These are phyloP conservation scores for Stylophora pistillata DNA, from an alignment of 64 coral and sea anemone species.

Conservation along the genomic window DNA sequence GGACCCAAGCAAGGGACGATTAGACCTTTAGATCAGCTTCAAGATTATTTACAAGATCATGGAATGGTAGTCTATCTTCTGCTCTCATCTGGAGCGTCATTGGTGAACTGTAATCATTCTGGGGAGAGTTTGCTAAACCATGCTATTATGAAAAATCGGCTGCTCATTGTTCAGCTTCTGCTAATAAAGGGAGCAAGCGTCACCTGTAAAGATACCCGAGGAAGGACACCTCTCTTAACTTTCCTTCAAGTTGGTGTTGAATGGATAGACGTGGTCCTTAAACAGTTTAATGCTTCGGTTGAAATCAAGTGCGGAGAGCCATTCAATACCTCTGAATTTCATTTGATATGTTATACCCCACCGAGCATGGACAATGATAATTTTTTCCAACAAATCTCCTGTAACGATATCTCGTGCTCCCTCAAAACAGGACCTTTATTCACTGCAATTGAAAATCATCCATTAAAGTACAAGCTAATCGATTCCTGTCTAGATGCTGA, in stretches of 20 bases:
- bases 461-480: neutral
- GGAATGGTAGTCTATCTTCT: neutral
- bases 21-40: neutral
- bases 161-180: neutral
- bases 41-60: neutral
- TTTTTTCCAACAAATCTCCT: neutral
- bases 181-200: neutral
- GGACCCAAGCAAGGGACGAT: neutral
- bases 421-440: neutral
- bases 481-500: constrained; percentile 47
- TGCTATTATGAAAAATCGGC: constrained; percentile 7
- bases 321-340: neutral
- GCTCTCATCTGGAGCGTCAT: neutral
- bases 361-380: neutral
- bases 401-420: neutral
- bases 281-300: neutral
- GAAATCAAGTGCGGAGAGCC: neutral
- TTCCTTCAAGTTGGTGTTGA: constrained; percentile 10
- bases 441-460: constrained; percentile 11
- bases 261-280: neutral
- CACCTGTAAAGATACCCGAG: neutral
- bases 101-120: neutral
- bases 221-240: neutral
- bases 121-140: too few species aligned
- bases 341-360: neutral